Percentiles rank a stretch among this genome's conserved stretches.
These are phyloP conservation scores for Hirtodrosophila duncani DNA, from an alignment of 2,888 invertebrate genomes.

Conservation along the genomic window DNA sequence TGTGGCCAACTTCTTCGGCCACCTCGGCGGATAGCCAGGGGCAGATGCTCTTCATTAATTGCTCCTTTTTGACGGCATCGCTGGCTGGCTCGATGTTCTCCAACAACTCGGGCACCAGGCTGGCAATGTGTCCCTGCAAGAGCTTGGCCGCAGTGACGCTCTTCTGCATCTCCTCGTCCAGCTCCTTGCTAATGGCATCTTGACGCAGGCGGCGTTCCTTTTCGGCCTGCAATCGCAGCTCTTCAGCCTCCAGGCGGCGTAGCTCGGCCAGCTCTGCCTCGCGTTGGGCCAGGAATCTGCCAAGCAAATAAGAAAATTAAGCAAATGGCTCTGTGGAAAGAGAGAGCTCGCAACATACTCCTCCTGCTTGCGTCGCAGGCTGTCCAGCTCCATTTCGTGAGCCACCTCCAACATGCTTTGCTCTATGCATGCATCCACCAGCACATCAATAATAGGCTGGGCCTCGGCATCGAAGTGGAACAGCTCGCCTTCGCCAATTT, in stretches of 20 bases:
- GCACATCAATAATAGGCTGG: conserved; percentile 90
- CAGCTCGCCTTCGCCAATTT: conserved; percentile 94
- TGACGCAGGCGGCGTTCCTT: conserved; percentile 87
- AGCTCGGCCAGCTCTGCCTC: conserved; percentile 91
- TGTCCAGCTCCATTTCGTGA: conserved; percentile 94
- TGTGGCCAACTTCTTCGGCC: conserved; percentile 87
- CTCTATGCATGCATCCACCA: conserved; percentile 93
- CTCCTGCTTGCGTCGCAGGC: conserved; percentile 84
- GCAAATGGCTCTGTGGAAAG: conserved; percentile 63
- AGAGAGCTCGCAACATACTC: conserved; percentile 56
- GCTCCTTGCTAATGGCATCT: conserved; percentile 82
- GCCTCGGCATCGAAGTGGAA: conserved; percentile 96
- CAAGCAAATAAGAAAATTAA: background rate
- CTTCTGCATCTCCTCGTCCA: conserved; percentile 87
- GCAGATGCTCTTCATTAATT: conserved; percentile 84
- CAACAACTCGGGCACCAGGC: conserved; percentile 90
- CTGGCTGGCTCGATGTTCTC: conserved; percentile 82
- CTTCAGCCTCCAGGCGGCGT: conserved; percentile 88
- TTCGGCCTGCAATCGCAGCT: conserved; percentile 83
- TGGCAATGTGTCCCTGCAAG: conserved; percentile 91
- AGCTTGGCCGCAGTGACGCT: conserved; percentile 90
- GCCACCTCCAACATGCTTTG: conserved; percentile 93
- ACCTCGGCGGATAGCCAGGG: conserved; percentile 93
- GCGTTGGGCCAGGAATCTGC: conserved; percentile 80
- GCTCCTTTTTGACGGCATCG: conserved; percentile 78